These are phyloP conservation scores for Drosophila paranaensis DNA, from an alignment of 2,888 invertebrate genomes.

Conservation along the genomic window DNA sequence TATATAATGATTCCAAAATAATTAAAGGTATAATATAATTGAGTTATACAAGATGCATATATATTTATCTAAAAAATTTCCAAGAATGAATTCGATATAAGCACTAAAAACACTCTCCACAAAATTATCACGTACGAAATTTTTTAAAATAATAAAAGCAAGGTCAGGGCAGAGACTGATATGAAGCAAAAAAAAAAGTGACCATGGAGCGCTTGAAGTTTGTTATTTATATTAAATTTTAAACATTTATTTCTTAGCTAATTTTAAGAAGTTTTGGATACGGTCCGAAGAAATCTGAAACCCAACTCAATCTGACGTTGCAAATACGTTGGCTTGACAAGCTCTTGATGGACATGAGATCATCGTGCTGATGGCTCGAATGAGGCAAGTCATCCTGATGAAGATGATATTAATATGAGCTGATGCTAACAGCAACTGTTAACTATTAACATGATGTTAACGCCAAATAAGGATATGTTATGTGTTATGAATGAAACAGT, in stretches of 20 bases:
- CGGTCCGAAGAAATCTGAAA: neutral
- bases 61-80: neutral
- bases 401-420: too few species aligned
- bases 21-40: neutral
- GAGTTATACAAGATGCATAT: neutral
- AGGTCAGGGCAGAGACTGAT: slow-evolving; percentile 1
- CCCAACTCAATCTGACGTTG: neutral
- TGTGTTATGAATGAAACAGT: too few species aligned
- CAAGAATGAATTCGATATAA: neutral
- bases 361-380: neutral
- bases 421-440: too few species aligned
- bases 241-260: neutral
- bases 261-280: neutral
- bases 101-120: neutral
- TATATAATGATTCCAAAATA: neutral
- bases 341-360: neutral
- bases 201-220: neutral
- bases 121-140: neutral
- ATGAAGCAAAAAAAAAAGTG: neutral
- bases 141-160: neutral
- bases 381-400: neutral
- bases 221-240: neutral
- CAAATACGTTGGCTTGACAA: neutral
- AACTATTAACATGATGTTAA: too few species aligned
- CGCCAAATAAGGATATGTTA: too few species aligned